Evolutionary conservation across 2,113 vertebrate genomes (phyloP).

Genomic region (human): GRCh38 chr1:25321501-25322000

Average conservation of each 20-base stretch:
- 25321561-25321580: too few species aligned
- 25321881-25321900: slow-evolving; percentile 88
- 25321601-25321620: too few species aligned
- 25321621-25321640: too few species aligned
- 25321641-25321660: too few species aligned
- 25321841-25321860: background rate
- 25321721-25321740: background rate
- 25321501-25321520: too few species aligned
- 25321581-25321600: too few species aligned
- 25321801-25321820: background rate
- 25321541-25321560: too few species aligned
- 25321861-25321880: slow-evolving; percentile 3
- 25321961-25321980: slow-evolving; percentile 84
- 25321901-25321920: slow-evolving; percentile 84
- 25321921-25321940: slow-evolving; percentile 87
- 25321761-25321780: background rate
- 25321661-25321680: too few species aligned
- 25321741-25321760: background rate
- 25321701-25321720: background rate
- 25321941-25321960: slow-evolving; percentile 94
- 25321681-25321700: background rate
- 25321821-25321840: background rate
- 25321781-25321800: background rate
- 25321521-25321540: too few species aligned
- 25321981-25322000: background rate